These are phyloP conservation scores for Aegotheles bennettii DNA, from an alignment of 2,113 vertebrate species.

Conservation along the genomic window DNA sequence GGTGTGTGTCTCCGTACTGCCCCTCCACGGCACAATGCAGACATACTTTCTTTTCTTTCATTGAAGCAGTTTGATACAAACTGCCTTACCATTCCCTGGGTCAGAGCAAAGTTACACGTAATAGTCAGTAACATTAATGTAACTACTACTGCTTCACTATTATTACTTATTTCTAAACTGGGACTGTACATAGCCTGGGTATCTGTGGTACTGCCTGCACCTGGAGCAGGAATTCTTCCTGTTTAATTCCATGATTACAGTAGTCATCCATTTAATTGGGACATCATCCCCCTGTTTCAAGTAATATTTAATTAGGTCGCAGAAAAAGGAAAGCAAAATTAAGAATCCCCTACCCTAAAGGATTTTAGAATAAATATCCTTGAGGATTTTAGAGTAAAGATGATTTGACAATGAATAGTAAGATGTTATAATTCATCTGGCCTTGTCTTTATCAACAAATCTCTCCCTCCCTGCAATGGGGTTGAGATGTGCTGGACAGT, in stretches of 20 bases:
- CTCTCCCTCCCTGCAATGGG: neutral
- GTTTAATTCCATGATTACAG: neutral
- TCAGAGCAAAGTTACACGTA: neutral
- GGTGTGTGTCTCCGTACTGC: neutral
- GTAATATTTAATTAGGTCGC: neutral
- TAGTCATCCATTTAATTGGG: neutral
- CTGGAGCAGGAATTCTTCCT: neutral
- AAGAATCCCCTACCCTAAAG: neutral
- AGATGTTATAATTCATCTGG: neutral
- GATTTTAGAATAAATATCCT: neutral
- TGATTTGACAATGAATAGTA: neutral
- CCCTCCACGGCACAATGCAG: neutral
- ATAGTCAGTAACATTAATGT: neutral
- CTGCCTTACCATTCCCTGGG: neutral
- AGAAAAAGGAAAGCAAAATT: neutral
- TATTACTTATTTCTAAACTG: neutral
- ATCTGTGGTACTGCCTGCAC: neutral
- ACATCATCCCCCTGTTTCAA: neutral
- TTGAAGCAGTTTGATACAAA: neutral
- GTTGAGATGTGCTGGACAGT: neutral
- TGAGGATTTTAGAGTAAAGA: neutral
- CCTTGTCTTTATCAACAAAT: neutral
- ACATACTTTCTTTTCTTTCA: neutral
- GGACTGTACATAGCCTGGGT: neutral
- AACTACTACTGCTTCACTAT: neutral